Conservation (phyloP, 2,888 invertebrate genomes). For the Crematogaster levior region DNA sequence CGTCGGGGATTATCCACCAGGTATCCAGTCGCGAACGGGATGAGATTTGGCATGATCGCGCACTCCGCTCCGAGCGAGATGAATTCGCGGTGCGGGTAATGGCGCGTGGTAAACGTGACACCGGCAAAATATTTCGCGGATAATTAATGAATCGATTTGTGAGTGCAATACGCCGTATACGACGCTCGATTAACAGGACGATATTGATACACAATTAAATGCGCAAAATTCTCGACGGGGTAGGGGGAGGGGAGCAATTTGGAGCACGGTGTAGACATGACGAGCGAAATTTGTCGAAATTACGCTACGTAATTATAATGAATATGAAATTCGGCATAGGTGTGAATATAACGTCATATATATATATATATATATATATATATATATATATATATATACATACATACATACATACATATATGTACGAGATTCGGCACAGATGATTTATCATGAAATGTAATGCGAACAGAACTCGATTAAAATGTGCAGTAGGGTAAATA, state of each 20-base stretch:
- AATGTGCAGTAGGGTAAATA: constrained; percentile 16
- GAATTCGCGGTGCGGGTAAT: not conserved
- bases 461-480: not conserved
- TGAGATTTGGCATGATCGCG: not conserved
- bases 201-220: constrained; percentile 46
- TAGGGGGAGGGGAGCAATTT: not conserved
- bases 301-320: constrained; percentile 9
- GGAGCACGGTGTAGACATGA: not conserved
- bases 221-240: constrained; percentile 7
- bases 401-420: not conserved
- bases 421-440: not conserved
- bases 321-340: constrained; percentile 10
- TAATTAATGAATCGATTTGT: not conserved
- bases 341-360: constrained; percentile 8
- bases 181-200: not conserved
- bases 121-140: constrained; percentile 17
- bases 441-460: constrained; percentile 19
- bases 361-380: not conserved
- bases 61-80: not conserved
- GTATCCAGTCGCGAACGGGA: not conserved
- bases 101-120: not conserved
- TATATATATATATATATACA: too few relatives aligned
- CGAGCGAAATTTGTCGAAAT: not conserved
- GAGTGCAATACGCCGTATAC: not conserved
- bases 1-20: not conserved